Conservation (phyloP, 2,888 invertebrate species). For the Drosophila neotestacea region DNA sequence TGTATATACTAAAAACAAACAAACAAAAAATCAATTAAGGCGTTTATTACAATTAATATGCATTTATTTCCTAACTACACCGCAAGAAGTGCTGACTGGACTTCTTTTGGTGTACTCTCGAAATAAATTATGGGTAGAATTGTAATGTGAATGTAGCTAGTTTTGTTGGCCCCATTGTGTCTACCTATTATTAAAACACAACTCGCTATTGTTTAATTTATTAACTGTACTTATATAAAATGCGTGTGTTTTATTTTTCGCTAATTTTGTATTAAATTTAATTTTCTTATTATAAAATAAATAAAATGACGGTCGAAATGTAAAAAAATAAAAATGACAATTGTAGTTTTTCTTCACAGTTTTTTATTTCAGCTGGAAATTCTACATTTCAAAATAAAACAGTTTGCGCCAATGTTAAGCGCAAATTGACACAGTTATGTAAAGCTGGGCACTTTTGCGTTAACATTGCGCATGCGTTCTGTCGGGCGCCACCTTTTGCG, state of each 20-base stretch:
- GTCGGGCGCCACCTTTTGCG: too few relatives aligned
- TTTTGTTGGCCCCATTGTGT: conserved; percentile 30
- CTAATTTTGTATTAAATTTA: conserved; percentile 68
- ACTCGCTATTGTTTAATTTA: conserved; percentile 78
- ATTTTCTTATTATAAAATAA: conserved; percentile 66
- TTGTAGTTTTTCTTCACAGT: neutral
- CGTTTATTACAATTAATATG: conserved; percentile 60
- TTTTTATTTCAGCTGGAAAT: neutral
- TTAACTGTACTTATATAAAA: conserved; percentile 82
- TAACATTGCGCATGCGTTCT: conserved; percentile 6
- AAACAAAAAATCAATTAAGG: conserved; percentile 33
- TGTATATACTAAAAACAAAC: conserved; percentile 71
- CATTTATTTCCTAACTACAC: conserved; percentile 77
- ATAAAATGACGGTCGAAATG: conserved; percentile 63
- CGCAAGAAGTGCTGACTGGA: conserved; percentile 58
- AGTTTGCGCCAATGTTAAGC: neutral
- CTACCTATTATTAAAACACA: conserved; percentile 30
- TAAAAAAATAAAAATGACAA: conserved; percentile 23
- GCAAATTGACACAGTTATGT: neutral
- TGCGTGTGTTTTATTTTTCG: conserved; percentile 61
- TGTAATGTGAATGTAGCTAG: conserved; percentile 4
- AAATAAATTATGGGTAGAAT: conserved; percentile 57
- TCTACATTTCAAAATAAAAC: conserved; percentile 2
- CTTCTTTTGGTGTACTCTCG: conserved; percentile 75
- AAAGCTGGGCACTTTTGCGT: conserved; percentile 6